Evolutionary conservation across 2,797 vertebrate genomes (phyloP).

Genomic region (Oophaga sylvatica): DNA sequence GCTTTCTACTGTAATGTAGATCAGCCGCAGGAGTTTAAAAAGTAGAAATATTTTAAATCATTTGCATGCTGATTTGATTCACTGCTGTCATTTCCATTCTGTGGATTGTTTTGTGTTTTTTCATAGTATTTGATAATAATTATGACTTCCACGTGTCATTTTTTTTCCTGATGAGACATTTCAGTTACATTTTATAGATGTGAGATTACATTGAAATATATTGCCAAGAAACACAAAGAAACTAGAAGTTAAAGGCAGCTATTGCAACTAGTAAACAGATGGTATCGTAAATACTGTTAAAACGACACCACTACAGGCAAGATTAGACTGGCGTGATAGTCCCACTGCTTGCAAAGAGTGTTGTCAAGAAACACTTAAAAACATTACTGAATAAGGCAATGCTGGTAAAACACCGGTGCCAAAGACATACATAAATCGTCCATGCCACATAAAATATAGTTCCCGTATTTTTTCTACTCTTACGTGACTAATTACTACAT

Average conservation of each 20-base stretch:
- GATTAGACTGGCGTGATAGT: constrained; percentile 57
- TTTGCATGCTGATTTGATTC: constrained; percentile 21
- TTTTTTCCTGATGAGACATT: constrained; percentile 5
- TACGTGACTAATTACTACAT: constrained; percentile 9
- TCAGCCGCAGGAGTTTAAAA: constrained; percentile 3
- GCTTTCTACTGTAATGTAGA: constrained; percentile 10
- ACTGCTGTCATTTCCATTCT: not conserved
- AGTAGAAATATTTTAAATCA: constrained; percentile 2
- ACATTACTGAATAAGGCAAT: constrained; percentile 62
- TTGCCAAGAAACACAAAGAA: constrained; percentile 60
- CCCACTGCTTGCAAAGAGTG: constrained; percentile 45
- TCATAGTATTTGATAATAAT: constrained; percentile 1
- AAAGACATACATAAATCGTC: constrained; percentile 47
- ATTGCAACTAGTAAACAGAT: constrained; percentile 54
- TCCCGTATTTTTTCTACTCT: constrained; percentile 38
- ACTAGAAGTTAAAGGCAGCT: constrained; percentile 41
- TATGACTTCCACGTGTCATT: not conserved
- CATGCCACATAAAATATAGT: constrained; percentile 56
- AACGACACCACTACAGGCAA: constrained; percentile 50
- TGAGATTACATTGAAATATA: constrained; percentile 45
- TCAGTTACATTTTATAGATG: not conserved
- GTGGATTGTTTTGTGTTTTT: not conserved
- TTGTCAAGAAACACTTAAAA: constrained; percentile 64
- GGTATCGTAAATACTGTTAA: constrained; percentile 55
- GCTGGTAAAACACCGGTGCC: constrained; percentile 61